phyloP scores from a whole-genome alignment of 2,888 invertebrate species.

The Drosophila ustulata region DNA sequence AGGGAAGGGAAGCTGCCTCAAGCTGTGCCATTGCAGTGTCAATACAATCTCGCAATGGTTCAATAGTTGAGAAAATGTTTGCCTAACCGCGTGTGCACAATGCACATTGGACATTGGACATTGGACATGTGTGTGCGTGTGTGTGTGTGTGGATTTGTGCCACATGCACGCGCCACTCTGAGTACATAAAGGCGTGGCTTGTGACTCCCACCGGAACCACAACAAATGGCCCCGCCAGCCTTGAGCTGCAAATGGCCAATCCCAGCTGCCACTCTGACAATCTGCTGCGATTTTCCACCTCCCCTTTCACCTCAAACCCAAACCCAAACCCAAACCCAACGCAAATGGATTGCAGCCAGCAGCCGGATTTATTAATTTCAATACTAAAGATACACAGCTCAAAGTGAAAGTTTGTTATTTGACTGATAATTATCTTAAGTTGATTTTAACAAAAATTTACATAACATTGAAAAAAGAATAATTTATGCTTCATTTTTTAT shows the following conservation, averaged over 20 bases:
- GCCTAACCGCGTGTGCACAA: conserved; percentile 72
- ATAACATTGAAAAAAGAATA: no score
- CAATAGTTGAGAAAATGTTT: conserved; percentile 80
- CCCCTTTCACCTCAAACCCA: neutral
- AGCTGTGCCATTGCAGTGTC: conserved; percentile 58
- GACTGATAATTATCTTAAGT: no score
- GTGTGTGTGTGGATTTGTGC: conserved; percentile 49
- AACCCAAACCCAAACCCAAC: neutral
- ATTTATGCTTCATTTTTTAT: no score
- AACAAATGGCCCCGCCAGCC: conserved; percentile 42
- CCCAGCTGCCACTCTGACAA: conserved; percentile 19
- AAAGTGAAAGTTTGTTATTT: no score
- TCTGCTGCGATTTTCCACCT: neutral
- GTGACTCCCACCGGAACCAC: conserved; percentile 37
- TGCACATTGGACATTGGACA: conserved; percentile 56
- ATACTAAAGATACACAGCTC: neutral
- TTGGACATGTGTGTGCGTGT: conserved; percentile 16
- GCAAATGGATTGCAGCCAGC: neutral
- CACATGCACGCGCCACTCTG: conserved; percentile 59
- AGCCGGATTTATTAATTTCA: conserved; percentile 9
- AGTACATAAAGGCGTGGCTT: conserved; percentile 37
- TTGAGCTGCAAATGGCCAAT: conserved; percentile 32
- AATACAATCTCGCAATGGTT: conserved; percentile 77
- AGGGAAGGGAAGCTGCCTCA: conserved; percentile 26
- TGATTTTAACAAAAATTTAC: no score